phyloP scores from a whole-genome alignment of 2,797 vertebrate species.

The Coccyzus lansbergi region DNA sequence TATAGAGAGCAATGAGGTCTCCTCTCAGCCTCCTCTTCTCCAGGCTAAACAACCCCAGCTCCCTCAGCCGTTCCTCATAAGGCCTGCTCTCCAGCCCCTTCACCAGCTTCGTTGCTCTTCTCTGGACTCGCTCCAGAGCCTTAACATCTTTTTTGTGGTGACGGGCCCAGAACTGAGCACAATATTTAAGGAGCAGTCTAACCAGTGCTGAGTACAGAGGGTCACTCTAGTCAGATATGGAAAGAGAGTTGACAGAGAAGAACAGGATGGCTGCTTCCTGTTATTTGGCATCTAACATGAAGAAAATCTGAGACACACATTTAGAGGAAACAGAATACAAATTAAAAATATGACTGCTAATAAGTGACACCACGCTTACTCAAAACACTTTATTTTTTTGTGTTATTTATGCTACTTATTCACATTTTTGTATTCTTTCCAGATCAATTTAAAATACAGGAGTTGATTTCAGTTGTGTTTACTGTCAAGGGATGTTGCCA shows the following conservation, averaged over 20 bases:
- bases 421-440: neutral
- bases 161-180: too few species aligned
- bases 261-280: neutral
- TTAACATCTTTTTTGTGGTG: too few species aligned
- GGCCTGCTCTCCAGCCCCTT: too few species aligned
- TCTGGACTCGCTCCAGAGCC: too few species aligned
- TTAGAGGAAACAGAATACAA: neutral
- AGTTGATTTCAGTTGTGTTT: constrained; percentile 31
- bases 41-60: too few species aligned
- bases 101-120: too few species aligned
- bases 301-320: neutral
- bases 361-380: neutral
- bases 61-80: too few species aligned
- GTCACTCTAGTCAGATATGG: neutral
- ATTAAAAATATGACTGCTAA: neutral
- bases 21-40: too few species aligned
- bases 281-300: neutral
- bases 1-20: too few species aligned
- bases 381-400: neutral
- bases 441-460: neutral
- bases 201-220: too few species aligned
- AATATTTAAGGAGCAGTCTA: too few species aligned
- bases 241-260: neutral
- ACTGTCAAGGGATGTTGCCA: constrained; percentile 38
- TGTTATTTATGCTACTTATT: neutral